phyloP scores from a whole-genome alignment of 2,888 invertebrate genomes.

The Unio pictorum region DNA sequence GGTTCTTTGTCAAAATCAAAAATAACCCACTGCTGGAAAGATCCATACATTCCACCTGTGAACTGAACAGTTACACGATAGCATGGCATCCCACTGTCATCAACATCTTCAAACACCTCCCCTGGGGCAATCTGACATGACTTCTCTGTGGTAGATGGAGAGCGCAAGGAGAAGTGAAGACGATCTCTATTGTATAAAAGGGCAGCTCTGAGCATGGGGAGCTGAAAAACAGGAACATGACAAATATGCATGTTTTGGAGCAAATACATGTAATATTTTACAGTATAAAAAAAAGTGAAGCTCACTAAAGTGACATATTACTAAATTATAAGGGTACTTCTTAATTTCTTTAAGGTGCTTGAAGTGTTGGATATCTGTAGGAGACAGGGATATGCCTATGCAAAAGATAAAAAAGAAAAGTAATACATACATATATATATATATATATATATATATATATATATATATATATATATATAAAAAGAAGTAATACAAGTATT shows the following conservation, averaged over 20 bases:
- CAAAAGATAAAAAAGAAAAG: too few species aligned
- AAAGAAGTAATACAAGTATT: too few species aligned
- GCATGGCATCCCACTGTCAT: constrained; percentile 30
- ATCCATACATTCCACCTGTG: constrained; percentile 64
- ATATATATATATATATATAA: too few species aligned
- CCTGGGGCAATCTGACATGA: constrained; percentile 61
- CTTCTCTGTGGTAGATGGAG: constrained; percentile 28
- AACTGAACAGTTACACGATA: constrained; percentile 51
- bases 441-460: too few species aligned
- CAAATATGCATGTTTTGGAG: neutral
- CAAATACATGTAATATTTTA: too few species aligned
- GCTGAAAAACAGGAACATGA: constrained; percentile 24
- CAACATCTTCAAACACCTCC: constrained; percentile 45
- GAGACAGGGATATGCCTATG: too few species aligned
- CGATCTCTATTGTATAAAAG: constrained; percentile 63
- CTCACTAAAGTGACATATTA: too few species aligned
- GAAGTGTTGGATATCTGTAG: too few species aligned
- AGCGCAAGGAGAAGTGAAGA: constrained; percentile 58
- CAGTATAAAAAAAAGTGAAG: too few species aligned
- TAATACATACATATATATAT: too few species aligned
- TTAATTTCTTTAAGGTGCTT: too few species aligned
- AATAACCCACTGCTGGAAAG: constrained; percentile 66
- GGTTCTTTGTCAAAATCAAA: constrained; percentile 66
- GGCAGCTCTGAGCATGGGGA: constrained; percentile 54
- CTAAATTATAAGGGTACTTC: too few species aligned